Evolutionary conservation across 2,797 vertebrate genomes (phyloP), one percentile per base, ranked within the genome.

Genomic region (Lateolabrax maculatus): DNA sequence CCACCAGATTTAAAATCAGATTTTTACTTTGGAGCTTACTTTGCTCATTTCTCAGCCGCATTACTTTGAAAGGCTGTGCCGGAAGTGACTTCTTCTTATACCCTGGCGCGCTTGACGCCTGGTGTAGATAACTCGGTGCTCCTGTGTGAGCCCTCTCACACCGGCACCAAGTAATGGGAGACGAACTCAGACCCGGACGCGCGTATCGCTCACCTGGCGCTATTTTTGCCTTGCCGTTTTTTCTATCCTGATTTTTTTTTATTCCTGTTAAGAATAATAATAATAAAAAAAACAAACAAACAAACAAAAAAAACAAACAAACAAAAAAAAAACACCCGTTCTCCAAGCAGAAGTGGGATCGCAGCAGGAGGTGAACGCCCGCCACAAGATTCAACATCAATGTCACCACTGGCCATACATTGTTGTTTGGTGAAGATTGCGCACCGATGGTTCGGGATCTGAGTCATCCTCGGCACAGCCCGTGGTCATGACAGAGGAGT

Each of bases 121-220:
- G 27, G 3, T 1, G 68, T 48, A 63, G 62, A 90, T 81, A 84
- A 89, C 49, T 85, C 70, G 84, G 75, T 4, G 67, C 72, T 18
- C 51, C 65, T 9, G 79, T 44, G 49, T 23, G 74, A 74, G 79
- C 87, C 74, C 80, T 76, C 83, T 83, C 71, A 86, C 76, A 23
- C 74, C 44, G 56, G 66, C 69, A 61, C 71, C 84, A 75, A 84
- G 84, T 93, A 90, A 92, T 91, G 90, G 85, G 75, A 89, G 84
- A 64, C 57, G 13, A 71, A 43, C 65, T 63, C 16, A 1, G 57
- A 34, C 16, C 43, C 27, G 67, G 81, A 81, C 61, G 84, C 84
- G 64, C 79, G 27, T 51, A 23, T 43, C 49, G 76, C 76, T 87
- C 88, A 90, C 67, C 84, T 79, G 73, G 72, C 39, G 25, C 68